A percentile compares a stretch with the other conserved stretches of the same genome.
These are phyloP conservation scores for Spinus pinus DNA, from an alignment of 2,797 vertebrate species.

Conservation along the genomic window DNA sequence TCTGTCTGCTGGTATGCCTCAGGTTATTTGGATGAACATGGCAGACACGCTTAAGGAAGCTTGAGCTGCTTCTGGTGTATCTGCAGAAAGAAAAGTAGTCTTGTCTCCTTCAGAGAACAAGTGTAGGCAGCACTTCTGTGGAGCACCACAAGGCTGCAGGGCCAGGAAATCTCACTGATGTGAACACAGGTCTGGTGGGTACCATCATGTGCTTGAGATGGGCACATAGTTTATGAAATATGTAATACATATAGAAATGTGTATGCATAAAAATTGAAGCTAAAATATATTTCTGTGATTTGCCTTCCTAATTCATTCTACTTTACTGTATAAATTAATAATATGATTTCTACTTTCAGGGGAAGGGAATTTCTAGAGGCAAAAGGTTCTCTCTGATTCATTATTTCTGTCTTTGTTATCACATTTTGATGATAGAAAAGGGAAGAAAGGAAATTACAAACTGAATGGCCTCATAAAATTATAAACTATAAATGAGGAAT, in stretches of 20 bases:
- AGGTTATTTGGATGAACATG: not conserved
- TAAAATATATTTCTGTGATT: not conserved
- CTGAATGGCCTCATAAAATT: not conserved
- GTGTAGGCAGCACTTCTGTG: not conserved
- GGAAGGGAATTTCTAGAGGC: not conserved
- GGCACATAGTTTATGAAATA: not conserved
- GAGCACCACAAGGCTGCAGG: not conserved
- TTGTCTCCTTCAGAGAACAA: not conserved
- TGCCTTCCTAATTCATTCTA: not conserved
- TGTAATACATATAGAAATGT: not conserved
- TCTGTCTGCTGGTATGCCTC: not conserved
- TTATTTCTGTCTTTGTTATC: constrained; percentile 12
- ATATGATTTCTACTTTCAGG: not conserved
- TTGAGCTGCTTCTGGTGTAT: not conserved
- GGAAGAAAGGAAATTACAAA: constrained; percentile 22
- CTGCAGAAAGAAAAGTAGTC: not conserved
- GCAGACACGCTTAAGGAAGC: not conserved
- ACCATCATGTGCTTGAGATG: not conserved
- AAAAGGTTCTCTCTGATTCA: not conserved
- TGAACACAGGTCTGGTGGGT: not conserved
- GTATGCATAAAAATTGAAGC: not conserved
- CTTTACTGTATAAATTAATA: not conserved
- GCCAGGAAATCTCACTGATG: not conserved
- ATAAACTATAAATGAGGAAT: not conserved
- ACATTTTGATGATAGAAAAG: not conserved